These are phyloP conservation scores for Napeogenes sylphis DNA, from an alignment of 2,888 invertebrate species.

Conservation along the genomic window DNA sequence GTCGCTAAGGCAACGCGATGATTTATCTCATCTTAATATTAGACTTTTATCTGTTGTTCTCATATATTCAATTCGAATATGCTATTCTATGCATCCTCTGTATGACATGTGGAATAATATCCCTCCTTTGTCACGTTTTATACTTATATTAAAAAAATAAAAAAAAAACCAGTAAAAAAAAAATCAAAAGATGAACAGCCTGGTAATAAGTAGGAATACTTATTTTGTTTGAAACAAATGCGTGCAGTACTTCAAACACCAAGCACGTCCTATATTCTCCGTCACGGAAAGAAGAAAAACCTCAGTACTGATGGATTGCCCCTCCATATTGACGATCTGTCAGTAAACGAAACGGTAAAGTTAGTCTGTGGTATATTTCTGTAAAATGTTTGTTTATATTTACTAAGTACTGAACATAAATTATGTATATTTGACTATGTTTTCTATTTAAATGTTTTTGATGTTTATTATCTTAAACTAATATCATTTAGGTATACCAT, in stretches of 20 bases:
- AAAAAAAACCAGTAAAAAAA: no score
- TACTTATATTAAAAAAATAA: not conserved
- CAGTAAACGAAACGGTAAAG: conserved; percentile 1
- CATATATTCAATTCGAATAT: conserved; percentile 17
- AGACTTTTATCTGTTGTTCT: conserved; percentile 33
- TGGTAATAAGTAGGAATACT: not conserved
- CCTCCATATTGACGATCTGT: conserved; percentile 42
- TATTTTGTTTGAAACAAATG: conserved; percentile 8
- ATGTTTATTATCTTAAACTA: no score
- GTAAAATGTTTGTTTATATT: not conserved
- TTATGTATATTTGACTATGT: not conserved
- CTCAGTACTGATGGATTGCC: conserved; percentile 44
- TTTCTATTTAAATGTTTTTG: no score
- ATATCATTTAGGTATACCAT: no score
- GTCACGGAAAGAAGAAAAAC: conserved; percentile 35
- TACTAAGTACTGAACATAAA: not conserved
- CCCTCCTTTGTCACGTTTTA: not conserved
- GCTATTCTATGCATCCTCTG: conserved; percentile 3
- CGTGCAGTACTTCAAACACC: conserved; percentile 30
- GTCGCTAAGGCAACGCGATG: conserved; percentile 48
- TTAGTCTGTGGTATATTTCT: conserved; percentile 7
- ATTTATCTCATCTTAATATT: conserved; percentile 44
- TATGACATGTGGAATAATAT: not conserved
- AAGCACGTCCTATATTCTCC: conserved; percentile 35
- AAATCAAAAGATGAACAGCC: no score